Evolutionary conservation across 2,888 invertebrate genomes (phyloP), one percentile per base, ranked within the genome.

Genomic region (Oscheius sp.): DNA sequence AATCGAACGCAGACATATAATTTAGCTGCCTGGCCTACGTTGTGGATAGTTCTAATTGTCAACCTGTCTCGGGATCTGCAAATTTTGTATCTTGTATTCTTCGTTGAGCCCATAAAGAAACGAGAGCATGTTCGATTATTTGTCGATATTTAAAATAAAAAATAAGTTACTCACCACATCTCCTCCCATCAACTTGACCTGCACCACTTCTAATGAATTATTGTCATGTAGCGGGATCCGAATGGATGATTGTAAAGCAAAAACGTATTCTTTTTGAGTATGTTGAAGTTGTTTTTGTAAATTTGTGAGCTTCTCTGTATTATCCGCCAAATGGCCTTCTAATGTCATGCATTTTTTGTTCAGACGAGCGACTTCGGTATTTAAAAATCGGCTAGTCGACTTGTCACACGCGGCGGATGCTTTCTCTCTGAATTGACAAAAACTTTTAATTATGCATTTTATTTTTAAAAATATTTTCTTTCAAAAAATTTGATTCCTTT

Each of bases 121-220:
- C 9, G 38, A 36, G 38, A 36, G 38, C 9, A 12, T 12, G 38
- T 12, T 9, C 9, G 38, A 36, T 12, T 12, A 36, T 12, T 36
- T 12, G 38, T n/a, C n/a, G n/a, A n/a, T n/a, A n/a, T n/a, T n/a
- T n/a, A n/a, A n/a, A n/a, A n/a, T n/a, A n/a, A n/a, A n/a, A n/a
- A n/a, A n/a, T n/a, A n/a, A n/a, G 3, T 20, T 3, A 45, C 33
- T 62, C 9, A 89, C 89, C 82, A 86, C 86, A 74, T 87, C 87
- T 32, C 88, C 89, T 14, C 89, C 88, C 74, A 87, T 87, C 9
- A 89, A 82, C 65, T 86, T 86, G 38, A 89, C 86, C 71, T 88
- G 87, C 65, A 88, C 85, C 32, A 87, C 86, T 69, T 89, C 89
- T 36, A 87, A 81, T 20, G 72, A 63, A 20, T 76, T 68, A 20